These are phyloP conservation scores for Chloebia gouldiae DNA, from an alignment of 2,113 vertebrate species.

Conservation along the genomic window DNA sequence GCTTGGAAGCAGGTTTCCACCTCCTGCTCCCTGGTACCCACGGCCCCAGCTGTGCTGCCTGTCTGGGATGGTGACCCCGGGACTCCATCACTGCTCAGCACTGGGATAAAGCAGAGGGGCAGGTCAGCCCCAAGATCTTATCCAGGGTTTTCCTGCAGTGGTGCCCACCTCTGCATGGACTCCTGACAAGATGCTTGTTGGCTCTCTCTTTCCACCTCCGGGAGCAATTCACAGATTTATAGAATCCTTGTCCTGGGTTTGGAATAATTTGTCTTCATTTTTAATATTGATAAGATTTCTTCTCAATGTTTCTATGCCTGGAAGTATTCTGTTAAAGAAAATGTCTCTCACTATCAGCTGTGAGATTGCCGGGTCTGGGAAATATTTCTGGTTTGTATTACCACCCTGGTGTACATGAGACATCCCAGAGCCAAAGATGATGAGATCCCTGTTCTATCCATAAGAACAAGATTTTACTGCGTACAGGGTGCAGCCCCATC, in stretches of 20 bases:
- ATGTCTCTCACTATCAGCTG: background rate
- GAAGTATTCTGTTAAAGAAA: background rate
- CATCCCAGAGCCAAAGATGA: background rate
- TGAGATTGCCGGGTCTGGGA: background rate
- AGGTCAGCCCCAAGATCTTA: background rate
- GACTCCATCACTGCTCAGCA: fast-evolving
- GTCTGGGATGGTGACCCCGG: fast-evolving
- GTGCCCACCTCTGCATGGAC: background rate
- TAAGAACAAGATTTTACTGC: background rate
- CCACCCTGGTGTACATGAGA: background rate
- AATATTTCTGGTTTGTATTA: background rate
- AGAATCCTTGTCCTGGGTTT: background rate
- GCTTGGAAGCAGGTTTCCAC: background rate
- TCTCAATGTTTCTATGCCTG: background rate
- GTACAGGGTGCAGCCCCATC: background rate
- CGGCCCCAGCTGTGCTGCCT: background rate
- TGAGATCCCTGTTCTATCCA: background rate
- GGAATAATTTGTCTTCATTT: background rate
- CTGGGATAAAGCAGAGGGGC: background rate
- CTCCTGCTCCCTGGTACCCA: fast-evolving
- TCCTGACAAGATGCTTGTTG: background rate
- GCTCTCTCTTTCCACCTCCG: background rate
- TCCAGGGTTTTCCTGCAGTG: background rate
- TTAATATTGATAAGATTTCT: background rate
- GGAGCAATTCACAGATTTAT: background rate